Evolutionary conservation across 2,797 vertebrate genomes (phyloP).

Genomic region (Dendrocincla fuliginosa): DNA sequence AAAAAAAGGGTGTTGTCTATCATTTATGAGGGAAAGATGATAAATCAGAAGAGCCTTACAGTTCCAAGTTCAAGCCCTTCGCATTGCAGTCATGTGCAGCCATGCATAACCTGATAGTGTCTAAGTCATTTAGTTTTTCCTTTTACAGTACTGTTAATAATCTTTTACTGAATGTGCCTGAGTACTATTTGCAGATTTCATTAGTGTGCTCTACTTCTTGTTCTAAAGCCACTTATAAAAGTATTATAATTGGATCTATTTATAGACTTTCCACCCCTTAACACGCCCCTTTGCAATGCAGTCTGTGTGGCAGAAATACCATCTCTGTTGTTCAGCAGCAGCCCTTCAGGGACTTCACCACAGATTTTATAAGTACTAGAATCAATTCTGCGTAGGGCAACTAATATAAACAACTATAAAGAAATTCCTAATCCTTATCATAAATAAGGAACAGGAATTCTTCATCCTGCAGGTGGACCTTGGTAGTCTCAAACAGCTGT

Average conservation of each 20-base stretch:
- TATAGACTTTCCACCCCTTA: neutral
- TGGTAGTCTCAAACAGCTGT: neutral
- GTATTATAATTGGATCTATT: conserved; percentile 29
- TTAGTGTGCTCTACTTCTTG: conserved; percentile 34
- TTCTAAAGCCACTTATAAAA: conserved; percentile 29
- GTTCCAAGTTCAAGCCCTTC: neutral
- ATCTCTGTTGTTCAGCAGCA: neutral
- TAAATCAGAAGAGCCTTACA: neutral
- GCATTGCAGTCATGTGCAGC: neutral
- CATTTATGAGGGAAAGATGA: neutral
- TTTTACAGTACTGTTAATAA: neutral
- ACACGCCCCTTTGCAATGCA: neutral
- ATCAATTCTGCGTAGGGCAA: neutral
- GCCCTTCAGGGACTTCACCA: neutral
- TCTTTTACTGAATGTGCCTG: neutral
- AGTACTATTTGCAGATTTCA: conserved; percentile 21
- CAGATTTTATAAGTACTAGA: neutral
- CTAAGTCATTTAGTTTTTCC: neutral
- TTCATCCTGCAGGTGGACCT: neutral
- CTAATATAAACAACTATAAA: neutral
- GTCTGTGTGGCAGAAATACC: neutral
- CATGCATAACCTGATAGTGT: neutral
- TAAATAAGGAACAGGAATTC: neutral
- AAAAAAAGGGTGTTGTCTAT: neutral
- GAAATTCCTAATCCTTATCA: neutral